Conservation (phyloP, 2,888 invertebrate species). For the Agapetus fuscipes region DNA sequence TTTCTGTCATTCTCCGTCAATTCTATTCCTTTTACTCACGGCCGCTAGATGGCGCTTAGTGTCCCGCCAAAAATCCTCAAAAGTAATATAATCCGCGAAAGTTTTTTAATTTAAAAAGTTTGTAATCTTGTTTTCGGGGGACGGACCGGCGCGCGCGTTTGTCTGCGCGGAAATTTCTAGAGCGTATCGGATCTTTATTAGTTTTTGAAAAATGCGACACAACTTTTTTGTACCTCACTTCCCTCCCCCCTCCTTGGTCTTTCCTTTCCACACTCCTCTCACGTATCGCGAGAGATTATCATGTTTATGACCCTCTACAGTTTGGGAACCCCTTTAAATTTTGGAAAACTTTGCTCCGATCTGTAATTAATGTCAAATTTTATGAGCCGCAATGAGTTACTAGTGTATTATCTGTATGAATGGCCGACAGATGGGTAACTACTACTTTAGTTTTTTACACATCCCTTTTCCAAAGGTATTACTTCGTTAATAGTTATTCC, state of each 20-base stretch:
- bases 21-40: neutral
- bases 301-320: neutral
- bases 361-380: no score
- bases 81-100: slow-evolving; percentile 18
- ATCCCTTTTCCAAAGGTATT: no score
- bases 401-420: no score
- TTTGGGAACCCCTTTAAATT: neutral
- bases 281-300: slow-evolving; percentile 1
- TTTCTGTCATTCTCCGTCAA: neutral
- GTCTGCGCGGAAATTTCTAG: slow-evolving; percentile 11
- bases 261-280: neutral
- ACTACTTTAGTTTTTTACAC: no score
- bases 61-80: slow-evolving; percentile 14
- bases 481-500: no score
- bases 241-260: no score
- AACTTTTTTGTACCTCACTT: no score
- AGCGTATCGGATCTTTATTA: slow-evolving; percentile 19
- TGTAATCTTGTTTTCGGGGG: slow-evolving; percentile 16
- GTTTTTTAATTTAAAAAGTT: slow-evolving; percentile 21
- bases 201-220: slow-evolving; percentile 17
- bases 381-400: no score
- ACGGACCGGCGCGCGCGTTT: slow-evolving; percentile 2
- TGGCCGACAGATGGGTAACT: no score
- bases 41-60: neutral
- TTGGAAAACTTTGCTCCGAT: neutral